Percentiles rank a stretch among this genome's conserved stretches.
These are phyloP conservation scores for Mesorhabditis spiculigera DNA, from an alignment of 2,888 invertebrate genomes.

Conservation along the genomic window DNA sequence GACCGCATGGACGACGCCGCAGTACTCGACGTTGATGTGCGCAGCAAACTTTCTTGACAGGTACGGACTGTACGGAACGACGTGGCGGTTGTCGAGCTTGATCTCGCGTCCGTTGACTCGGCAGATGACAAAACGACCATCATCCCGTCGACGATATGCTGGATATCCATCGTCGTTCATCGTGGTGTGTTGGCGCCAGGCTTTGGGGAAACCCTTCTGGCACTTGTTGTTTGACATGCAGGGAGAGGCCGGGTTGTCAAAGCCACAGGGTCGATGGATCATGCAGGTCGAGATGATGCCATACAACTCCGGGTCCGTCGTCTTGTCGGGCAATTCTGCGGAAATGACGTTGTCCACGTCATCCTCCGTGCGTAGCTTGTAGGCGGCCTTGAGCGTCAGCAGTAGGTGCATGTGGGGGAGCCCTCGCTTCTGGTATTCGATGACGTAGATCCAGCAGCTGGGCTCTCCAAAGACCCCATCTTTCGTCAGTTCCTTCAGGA, in stretches of 20 bases:
- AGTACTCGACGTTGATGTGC: slow-evolving; percentile 50
- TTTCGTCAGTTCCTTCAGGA: slow-evolving; percentile 37
- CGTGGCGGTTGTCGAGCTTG: slow-evolving; percentile 50
- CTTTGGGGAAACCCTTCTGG: slow-evolving; percentile 59
- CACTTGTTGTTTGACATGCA: slow-evolving; percentile 60
- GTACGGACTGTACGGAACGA: slow-evolving; percentile 36
- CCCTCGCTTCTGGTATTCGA: slow-evolving; percentile 53
- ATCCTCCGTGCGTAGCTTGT: too few species aligned
- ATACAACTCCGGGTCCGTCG: slow-evolving; percentile 24
- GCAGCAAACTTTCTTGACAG: slow-evolving; percentile 30
- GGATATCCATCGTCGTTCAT: slow-evolving; percentile 55
- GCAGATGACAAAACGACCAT: slow-evolving; percentile 20
- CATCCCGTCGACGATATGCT: slow-evolving; percentile 49
- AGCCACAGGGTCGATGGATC: slow-evolving; percentile 49
- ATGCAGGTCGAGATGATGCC: slow-evolving; percentile 29
- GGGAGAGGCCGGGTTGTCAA: slow-evolving; percentile 35
- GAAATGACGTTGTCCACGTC: slow-evolving; percentile 19
- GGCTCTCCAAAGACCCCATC: slow-evolving; percentile 34
- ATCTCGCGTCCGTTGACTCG: neutral
- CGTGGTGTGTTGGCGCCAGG: slow-evolving; percentile 34
- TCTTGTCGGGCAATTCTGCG: slow-evolving; percentile 37
- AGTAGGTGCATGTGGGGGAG: too few species aligned
- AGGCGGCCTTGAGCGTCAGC: too few species aligned
- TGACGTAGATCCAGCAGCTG: slow-evolving; percentile 31
- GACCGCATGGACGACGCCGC: slow-evolving; percentile 42